phyloP scores from a whole-genome alignment of 2,113 vertebrate species.

The Forbesichthys agassizii region DNA sequence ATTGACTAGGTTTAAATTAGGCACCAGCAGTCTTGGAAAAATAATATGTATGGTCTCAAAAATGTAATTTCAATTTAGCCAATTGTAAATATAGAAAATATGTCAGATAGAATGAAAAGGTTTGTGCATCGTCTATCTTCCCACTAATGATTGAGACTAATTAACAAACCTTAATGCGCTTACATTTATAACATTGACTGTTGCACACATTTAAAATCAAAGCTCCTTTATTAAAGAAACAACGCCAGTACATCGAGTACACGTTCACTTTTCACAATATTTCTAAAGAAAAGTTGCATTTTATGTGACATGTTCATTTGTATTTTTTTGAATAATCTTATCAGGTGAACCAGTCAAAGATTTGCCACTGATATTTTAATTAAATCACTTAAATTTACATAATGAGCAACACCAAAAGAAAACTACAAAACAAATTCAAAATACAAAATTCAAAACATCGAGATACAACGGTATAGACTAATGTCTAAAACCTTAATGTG shows the following conservation, averaged over 20 bases:
- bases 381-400: slow-evolving; percentile 81
- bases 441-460: slow-evolving; percentile 92
- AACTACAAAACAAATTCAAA: slow-evolving; percentile 78
- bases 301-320: slow-evolving; percentile 82
- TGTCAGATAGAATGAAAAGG: no score
- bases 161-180: no score
- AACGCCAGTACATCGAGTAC: slow-evolving; percentile 83
- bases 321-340: slow-evolving; percentile 53
- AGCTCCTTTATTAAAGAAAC: slow-evolving; percentile 89
- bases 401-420: slow-evolving; percentile 84
- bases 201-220: slow-evolving; percentile 81
- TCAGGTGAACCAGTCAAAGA: slow-evolving; percentile 38
- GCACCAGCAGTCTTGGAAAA: no score
- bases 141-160: no score
- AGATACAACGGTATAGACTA: slow-evolving; percentile 81
- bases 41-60: no score
- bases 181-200: slow-evolving; percentile 12
- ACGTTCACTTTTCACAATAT: slow-evolving; percentile 86
- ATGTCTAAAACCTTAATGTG: slow-evolving; percentile 77
- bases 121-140: no score
- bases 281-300: slow-evolving; percentile 90
- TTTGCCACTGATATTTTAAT: slow-evolving; percentile 68
- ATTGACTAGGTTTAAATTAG: no score
- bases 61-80: no score
- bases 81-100: no score